Percentiles rank a stretch among this genome's conserved stretches.
These are phyloP conservation scores for Anthophora plumipes DNA, from an alignment of 2,888 invertebrate species.

Conservation along the genomic window DNA sequence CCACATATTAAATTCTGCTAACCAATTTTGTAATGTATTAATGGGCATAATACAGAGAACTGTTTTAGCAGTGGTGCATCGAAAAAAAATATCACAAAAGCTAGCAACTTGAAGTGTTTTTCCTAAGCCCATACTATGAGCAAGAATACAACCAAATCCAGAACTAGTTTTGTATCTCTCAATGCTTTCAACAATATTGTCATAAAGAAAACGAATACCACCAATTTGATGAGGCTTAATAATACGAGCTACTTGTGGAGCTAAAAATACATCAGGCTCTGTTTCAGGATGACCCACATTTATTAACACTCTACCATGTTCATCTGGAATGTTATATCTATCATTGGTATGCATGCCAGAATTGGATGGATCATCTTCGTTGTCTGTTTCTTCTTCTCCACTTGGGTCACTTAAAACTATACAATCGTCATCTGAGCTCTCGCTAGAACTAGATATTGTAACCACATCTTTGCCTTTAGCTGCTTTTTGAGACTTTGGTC, in stretches of 20 bases:
- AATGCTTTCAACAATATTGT: conserved; percentile 98
- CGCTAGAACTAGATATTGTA: conserved; percentile 90
- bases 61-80: conserved; percentile 94
- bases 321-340: conserved; percentile 95
- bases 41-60: conserved; percentile 99
- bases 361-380: conserved; percentile 94
- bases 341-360: conserved; percentile 98
- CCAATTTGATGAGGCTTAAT: conserved; percentile 99
- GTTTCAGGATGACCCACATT: conserved; percentile 96
- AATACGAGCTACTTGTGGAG: conserved; percentile 94
- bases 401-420: conserved; percentile 94
- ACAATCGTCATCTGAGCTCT: conserved; percentile 93
- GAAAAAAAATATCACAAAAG: conserved; percentile 97
- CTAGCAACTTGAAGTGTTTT: conserved; percentile 98
- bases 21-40: conserved; percentile 99
- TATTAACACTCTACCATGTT: conserved; percentile 95
- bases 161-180: conserved; percentile 91
- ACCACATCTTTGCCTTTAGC: conserved; percentile 87
- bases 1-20: conserved; percentile 99
- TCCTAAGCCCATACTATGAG: conserved; percentile 99
- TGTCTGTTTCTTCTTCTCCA: conserved; percentile 91
- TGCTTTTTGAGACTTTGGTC: conserved; percentile 74
- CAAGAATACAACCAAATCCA: conserved; percentile 99
- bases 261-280: conserved; percentile 96
- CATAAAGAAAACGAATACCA: conserved; percentile 97